These are phyloP conservation scores for Blennius ocellaris DNA, from an alignment of 2,113 vertebrate species.

Conservation along the genomic window DNA sequence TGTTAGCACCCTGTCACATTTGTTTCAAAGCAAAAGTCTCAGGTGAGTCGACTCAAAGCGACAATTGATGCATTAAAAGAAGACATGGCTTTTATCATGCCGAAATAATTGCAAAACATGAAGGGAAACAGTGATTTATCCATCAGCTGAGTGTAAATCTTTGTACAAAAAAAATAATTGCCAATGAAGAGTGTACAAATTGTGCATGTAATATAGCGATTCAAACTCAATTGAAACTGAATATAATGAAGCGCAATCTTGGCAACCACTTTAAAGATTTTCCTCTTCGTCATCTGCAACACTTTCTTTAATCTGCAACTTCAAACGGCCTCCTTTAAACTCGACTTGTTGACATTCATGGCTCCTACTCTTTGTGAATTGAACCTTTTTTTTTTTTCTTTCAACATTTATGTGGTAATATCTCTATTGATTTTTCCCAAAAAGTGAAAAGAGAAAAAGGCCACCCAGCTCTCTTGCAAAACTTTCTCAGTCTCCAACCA, in stretches of 20 bases:
- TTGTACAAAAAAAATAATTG: too few species aligned
- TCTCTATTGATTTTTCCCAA: constrained; percentile 9
- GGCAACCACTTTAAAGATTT: constrained; percentile 6
- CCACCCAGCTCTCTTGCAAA: neutral
- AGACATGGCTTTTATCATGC: too few species aligned
- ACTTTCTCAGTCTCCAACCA: neutral
- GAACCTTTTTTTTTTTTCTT: neutral
- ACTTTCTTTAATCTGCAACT: constrained; percentile 30
- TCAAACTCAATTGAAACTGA: constrained; percentile 10
- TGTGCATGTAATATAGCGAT: neutral
- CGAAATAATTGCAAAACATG: too few species aligned
- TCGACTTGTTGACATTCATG: neutral
- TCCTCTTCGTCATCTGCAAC: neutral
- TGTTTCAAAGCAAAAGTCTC: neutral
- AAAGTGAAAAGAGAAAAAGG: neutral
- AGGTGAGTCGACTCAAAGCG: constrained; percentile 24
- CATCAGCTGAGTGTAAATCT: too few species aligned
- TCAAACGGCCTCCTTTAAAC: constrained; percentile 23
- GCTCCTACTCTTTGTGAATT: neutral
- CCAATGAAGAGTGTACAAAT: neutral
- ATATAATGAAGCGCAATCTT: constrained; percentile 3
- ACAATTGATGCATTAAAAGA: too few species aligned
- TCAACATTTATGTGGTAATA: neutral
- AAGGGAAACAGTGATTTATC: too few species aligned
- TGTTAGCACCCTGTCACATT: neutral